These are phyloP conservation scores for mouse (Mus musculus) DNA, from an alignment of 2,113 vertebrate species.

Conservation along the genomic window DNA sequence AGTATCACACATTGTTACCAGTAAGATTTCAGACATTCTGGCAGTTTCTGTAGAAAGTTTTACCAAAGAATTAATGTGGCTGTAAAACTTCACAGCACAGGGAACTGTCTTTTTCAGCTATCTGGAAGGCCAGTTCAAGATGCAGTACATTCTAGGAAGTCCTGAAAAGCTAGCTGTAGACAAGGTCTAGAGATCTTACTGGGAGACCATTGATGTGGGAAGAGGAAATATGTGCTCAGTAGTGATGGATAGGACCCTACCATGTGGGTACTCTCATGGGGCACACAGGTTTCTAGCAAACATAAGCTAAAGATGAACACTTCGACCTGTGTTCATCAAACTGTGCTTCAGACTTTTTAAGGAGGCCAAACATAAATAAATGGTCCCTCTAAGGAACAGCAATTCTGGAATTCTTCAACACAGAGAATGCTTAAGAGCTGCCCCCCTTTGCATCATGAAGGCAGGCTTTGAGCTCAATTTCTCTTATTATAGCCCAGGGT, in stretches of 20 bases:
- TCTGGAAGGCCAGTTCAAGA: background rate
- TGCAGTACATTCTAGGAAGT: background rate
- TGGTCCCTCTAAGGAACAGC: background rate
- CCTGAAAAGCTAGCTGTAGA: background rate
- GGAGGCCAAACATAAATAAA: background rate
- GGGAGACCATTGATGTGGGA: too few relatives aligned
- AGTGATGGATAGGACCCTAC: background rate
- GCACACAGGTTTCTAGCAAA: background rate
- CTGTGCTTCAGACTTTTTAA: background rate
- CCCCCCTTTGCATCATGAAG: slow-evolving; percentile 25
- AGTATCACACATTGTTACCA: background rate
- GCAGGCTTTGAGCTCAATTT: slow-evolving; percentile 29
- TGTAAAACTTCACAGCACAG: background rate
- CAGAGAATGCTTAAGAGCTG: slow-evolving; percentile 28
- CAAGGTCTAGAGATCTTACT: background rate
- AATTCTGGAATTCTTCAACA: background rate
- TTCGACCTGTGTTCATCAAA: background rate
- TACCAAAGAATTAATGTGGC: slow-evolving; percentile 4
- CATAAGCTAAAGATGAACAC: background rate
- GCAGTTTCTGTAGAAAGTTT: background rate
- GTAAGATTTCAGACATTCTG: background rate
- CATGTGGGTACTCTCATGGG: background rate
- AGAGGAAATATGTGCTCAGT: background rate
- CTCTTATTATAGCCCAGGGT: background rate
- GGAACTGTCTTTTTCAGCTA: background rate